phyloP scores from a whole-genome alignment of 2,888 invertebrate species.

The Leptogaster cylindrica region DNA sequence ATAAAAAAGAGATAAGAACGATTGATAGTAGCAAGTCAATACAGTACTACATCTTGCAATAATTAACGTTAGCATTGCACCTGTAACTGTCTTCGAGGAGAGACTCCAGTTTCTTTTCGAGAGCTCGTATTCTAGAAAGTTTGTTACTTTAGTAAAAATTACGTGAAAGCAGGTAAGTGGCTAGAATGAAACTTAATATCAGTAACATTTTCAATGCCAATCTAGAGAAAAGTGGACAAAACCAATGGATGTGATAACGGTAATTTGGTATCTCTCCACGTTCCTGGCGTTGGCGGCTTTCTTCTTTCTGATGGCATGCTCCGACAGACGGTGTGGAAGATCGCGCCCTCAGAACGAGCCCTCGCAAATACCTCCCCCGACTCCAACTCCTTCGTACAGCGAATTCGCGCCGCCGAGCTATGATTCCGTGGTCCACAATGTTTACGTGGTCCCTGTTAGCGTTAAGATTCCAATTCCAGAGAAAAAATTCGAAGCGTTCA shows the following conservation, averaged over 20 bases:
- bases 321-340: conserved; percentile 56
- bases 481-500: conserved; percentile 9
- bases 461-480: conserved; percentile 8
- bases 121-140: too few relatives aligned
- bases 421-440: conserved; percentile 56
- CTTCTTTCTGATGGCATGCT: conserved; percentile 61
- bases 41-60: too few relatives aligned
- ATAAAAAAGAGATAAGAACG: too few relatives aligned
- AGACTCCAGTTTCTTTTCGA: too few relatives aligned
- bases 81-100: too few relatives aligned
- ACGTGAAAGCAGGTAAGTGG: too few relatives aligned
- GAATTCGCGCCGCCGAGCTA: conserved; percentile 61
- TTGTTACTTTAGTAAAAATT: too few relatives aligned
- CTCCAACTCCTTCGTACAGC: conserved; percentile 60
- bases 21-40: too few relatives aligned
- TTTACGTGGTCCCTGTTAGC: conserved; percentile 57
- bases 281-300: conserved; percentile 60
- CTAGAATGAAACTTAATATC: too few relatives aligned
- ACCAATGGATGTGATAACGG: conserved; percentile 61
- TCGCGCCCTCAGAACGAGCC: neutral
- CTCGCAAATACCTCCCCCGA: conserved; percentile 51
- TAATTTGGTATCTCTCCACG: conserved; percentile 61
- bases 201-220: too few relatives aligned
- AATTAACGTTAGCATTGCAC: too few relatives aligned
- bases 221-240: too few relatives aligned